Conservation (phyloP, 2,797 vertebrate genomes). For the Onychomys arenicola region DNA sequence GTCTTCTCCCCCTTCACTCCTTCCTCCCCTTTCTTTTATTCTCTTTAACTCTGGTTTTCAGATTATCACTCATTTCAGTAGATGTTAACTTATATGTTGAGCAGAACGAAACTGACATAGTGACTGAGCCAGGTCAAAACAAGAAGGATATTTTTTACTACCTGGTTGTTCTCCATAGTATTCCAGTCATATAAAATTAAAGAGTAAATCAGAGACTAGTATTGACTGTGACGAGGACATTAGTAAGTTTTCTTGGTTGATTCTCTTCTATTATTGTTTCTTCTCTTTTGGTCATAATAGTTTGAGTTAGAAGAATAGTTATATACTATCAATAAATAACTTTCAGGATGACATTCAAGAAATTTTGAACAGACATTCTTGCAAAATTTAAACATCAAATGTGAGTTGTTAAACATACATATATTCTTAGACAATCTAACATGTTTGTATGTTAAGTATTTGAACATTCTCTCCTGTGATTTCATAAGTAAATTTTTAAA, state of each 20-base stretch:
- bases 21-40: neutral
- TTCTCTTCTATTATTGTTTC: neutral
- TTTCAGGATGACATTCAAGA: neutral
- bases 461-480: neutral
- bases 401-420: no score
- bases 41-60: neutral
- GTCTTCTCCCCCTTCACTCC: neutral
- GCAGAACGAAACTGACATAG: neutral
- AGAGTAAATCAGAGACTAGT: neutral
- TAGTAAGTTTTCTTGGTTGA: neutral
- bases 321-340: neutral
- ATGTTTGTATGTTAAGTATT: neutral
- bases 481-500: constrained; percentile 45
- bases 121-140: neutral
- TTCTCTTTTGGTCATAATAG: neutral
- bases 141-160: neutral
- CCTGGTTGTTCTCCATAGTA: neutral
- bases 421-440: neutral
- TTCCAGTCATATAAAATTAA: neutral
- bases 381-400: neutral
- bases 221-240: neutral
- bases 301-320: neutral
- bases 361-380: neutral
- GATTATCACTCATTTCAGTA: neutral
- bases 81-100: rapidly evolving